Base-by-base conservation (phyloP, 2,888 invertebrate genomes). In the Tillus elongatus region DNA sequence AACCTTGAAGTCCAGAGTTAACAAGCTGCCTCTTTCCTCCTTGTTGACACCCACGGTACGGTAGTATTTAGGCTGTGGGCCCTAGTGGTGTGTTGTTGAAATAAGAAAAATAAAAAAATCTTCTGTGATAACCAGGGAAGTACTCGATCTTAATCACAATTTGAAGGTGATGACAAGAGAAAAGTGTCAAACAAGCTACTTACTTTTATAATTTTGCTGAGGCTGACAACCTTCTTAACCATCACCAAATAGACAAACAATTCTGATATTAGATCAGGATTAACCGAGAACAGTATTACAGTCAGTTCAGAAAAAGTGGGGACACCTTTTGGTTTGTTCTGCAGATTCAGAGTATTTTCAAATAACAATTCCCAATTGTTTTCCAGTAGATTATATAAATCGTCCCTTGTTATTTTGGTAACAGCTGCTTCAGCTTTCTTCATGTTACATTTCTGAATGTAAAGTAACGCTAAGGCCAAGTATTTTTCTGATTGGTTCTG, bases 281-380 rank as follows among this genome's bases (percentile, higher is more conserved):
- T 67, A 3, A 63, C 57, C 24, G 66, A 62, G 52, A 74, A 72
- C 24, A 76, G 52, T 10, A 70, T 57, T 3, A 70, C 66, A 2
- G 72, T 63, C 4, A 75, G 63, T 45, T 76, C 75, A 0, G 75
- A 73, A 46, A 75, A 74, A 1, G 69, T 69, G 0, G 65, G 56
- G 0, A 65, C 56, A 12, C 58, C 59, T 43, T 60, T 66, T 2
- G 58, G 60, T 37, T 63, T 57, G 14, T 46, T 49, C 35, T 53
- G 54, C 13, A 37, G 52, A 30, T 60, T 56, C 15, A 57, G 58
- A 0, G 63, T 64, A 16, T 62, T 64, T 39, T 74, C 73, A 37
- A 75, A 71, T 2, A 75, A 54, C 3, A 74, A 52, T 19, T 70
- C 64, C 59, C 70, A 71, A 49, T 73, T 66, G 15, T 66, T 61